Evolutionary conservation across 2,888 invertebrate genomes (phyloP).

Genomic region (Penaeus monodon): DNA sequence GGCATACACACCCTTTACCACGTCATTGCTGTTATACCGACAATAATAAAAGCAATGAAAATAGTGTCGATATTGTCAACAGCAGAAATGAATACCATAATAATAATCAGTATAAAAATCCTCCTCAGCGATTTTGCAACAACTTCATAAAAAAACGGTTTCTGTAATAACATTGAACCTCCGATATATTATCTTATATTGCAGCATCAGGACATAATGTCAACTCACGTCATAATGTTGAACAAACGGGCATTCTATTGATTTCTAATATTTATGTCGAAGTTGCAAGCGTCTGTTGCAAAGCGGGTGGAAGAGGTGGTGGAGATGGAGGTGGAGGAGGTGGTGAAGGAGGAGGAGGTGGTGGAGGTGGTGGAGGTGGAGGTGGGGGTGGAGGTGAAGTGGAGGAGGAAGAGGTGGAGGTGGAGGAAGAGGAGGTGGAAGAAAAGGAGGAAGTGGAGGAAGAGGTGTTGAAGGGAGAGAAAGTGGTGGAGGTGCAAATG

Average conservation of each 20-base stretch:
- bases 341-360: background rate
- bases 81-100: too few relatives aligned
- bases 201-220: conserved; percentile 32
- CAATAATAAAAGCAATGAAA: too few relatives aligned
- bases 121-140: too few relatives aligned
- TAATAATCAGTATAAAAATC: too few relatives aligned
- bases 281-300: conserved; percentile 28
- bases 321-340: background rate
- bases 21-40: too few relatives aligned
- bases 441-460: background rate
- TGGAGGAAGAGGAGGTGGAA: background rate
- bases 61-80: too few relatives aligned
- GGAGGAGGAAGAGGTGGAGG: background rate
- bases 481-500: background rate
- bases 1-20: too few relatives aligned
- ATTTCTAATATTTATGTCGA: conserved; percentile 51
- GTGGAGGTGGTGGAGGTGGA: background rate
- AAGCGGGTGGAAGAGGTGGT: conserved; percentile 10
- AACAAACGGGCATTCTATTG: conserved; percentile 47
- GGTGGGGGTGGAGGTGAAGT: too few relatives aligned
- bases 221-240: conserved; percentile 46
- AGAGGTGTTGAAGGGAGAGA: background rate
- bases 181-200: conserved; percentile 35
- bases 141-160: too few relatives aligned
- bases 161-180: background rate